These are phyloP conservation scores for Hippocampus kuda DNA, from an alignment of 2,797 vertebrate genomes.

Conservation along the genomic window DNA sequence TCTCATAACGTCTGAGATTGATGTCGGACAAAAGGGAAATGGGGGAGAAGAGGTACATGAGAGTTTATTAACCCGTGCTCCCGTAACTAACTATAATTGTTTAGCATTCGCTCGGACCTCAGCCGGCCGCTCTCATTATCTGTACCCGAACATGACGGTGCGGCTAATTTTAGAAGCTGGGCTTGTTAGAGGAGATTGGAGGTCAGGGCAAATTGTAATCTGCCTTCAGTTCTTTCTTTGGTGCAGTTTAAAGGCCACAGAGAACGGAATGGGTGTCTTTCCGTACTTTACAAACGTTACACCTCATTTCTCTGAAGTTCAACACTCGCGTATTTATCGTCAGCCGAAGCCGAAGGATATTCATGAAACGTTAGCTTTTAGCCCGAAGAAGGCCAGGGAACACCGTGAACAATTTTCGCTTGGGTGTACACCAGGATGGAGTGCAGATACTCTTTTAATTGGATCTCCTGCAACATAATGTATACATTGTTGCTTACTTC, in stretches of 20 bases:
- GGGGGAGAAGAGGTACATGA: constrained; percentile 77
- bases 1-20: constrained; percentile 98
- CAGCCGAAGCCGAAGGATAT: constrained; percentile 1
- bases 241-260: constrained; percentile 44
- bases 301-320: constrained; percentile 28
- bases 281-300: constrained; percentile 54
- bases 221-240: constrained; percentile 60
- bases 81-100: constrained; percentile 94
- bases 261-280: constrained; percentile 38
- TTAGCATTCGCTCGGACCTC: constrained; percentile 86
- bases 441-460: neutral
- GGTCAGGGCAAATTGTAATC: constrained; percentile 67
- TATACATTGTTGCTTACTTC: neutral
- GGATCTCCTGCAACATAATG: neutral
- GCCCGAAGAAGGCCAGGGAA: neutral
- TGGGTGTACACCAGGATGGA: neutral
- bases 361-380: neutral
- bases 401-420: neutral
- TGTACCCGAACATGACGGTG: constrained; percentile 85
- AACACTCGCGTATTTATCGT: neutral
- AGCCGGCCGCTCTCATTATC: constrained; percentile 87
- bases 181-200: constrained; percentile 68
- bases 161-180: constrained; percentile 77
- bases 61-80: constrained; percentile 98
- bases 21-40: constrained; percentile 82